A percentile compares a stretch with the other conserved stretches of the same genome.
Evolutionary conservation across 2,113 vertebrate genomes (phyloP).

Genomic region (Lampris megalopsis): DNA sequence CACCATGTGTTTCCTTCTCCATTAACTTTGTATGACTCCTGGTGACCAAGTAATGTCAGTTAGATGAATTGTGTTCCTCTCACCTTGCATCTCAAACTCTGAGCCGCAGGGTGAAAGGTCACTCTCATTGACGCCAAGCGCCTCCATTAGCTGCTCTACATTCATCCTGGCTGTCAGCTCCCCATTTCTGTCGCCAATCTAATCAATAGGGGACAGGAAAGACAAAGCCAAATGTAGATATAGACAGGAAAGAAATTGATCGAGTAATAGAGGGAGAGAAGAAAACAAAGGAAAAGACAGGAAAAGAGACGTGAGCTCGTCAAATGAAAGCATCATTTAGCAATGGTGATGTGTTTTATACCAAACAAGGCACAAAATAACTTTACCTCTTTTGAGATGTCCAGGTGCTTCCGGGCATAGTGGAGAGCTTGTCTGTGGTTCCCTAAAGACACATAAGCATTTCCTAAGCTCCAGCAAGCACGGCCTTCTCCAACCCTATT

Average conservation of each 20-base stretch:
- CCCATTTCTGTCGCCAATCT: conserved; percentile 92
- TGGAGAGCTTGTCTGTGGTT: conserved; percentile 91
- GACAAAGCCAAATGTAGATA: neutral
- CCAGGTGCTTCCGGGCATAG: conserved; percentile 92
- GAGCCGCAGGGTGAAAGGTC: conserved; percentile 82
- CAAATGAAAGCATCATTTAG: neutral
- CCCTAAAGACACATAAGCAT: conserved; percentile 92
- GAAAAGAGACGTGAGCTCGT: neutral
- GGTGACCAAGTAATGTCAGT: neutral
- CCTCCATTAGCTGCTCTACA: conserved; percentile 88
- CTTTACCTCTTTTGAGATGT: conserved; percentile 94
- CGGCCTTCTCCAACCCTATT: conserved; percentile 95
- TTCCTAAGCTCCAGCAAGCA: conserved; percentile 97
- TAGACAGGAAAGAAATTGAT: neutral
- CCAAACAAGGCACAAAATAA: neutral
- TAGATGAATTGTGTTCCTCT: neutral
- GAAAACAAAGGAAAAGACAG: neutral
- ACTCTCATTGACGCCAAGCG: conserved; percentile 81
- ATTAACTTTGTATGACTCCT: neutral
- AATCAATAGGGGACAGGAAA: neutral
- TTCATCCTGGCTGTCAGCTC: conserved; percentile 91
- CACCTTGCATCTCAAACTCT: conserved; percentile 95
- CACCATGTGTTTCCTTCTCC: no score
- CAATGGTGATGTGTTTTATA: neutral
- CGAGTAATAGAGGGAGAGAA: neutral